phyloP scores from a whole-genome alignment of 2,888 invertebrate species.

The Drosophila anceps region DNA sequence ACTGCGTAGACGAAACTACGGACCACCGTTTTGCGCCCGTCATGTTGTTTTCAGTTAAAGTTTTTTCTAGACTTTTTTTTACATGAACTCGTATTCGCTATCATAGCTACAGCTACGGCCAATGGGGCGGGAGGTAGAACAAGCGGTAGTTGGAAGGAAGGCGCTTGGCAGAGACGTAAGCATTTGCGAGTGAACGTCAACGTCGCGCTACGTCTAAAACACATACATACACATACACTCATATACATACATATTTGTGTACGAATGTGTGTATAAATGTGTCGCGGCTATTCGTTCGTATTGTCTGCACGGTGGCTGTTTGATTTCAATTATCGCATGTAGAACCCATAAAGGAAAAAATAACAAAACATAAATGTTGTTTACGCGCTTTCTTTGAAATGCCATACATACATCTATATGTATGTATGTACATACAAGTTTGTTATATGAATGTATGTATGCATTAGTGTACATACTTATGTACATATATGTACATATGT shows the following conservation, averaged over 20 bases:
- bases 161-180: slow-evolving; percentile 36
- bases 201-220: slow-evolving; percentile 17
- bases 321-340: slow-evolving; percentile 73
- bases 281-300: neutral
- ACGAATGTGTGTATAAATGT: neutral
- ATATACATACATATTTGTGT: neutral
- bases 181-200: slow-evolving; percentile 37
- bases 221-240: neutral
- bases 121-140: slow-evolving; percentile 5
- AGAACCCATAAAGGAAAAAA: slow-evolving; percentile 58
- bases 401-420: neutral
- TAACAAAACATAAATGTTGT: slow-evolving; percentile 60
- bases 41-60: slow-evolving; percentile 43
- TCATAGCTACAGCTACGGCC: slow-evolving; percentile 22
- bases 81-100: slow-evolving; percentile 55
- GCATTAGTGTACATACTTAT: neutral
- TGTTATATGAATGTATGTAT: neutral
- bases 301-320: slow-evolving; percentile 40
- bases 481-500: neutral
- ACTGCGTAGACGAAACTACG: slow-evolving; percentile 44
- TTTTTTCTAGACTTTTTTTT: slow-evolving; percentile 9
- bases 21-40: slow-evolving; percentile 30
- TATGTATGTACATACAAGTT: neutral
- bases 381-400: slow-evolving; percentile 58
- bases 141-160: slow-evolving; percentile 29